These are phyloP conservation scores for Parasteatoda tepidariorum DNA, from an alignment of 1,140 invertebrate genomes.

Conservation along the genomic window DNA sequence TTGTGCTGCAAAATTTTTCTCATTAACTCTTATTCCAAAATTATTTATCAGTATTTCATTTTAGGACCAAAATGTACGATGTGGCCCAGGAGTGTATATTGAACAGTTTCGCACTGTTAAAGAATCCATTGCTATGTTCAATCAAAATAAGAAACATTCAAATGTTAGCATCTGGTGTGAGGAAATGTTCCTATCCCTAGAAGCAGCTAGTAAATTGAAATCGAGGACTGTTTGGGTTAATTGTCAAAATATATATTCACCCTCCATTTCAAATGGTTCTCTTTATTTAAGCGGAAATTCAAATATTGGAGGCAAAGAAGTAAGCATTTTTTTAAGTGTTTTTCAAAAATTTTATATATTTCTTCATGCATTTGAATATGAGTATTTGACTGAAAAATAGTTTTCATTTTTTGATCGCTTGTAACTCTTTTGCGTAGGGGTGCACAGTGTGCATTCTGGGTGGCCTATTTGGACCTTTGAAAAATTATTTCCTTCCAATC, in stretches of 20 bases:
- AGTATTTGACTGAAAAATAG: no score
- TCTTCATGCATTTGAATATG: no score
- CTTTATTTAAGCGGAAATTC: constrained; percentile 71
- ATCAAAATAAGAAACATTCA: constrained; percentile 72
- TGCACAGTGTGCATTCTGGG: no score
- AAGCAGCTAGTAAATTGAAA: constrained; percentile 71
- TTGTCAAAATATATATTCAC: constrained; percentile 71
- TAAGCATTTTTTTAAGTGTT: no score
- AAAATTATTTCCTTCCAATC: no score
- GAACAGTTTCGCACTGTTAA: constrained; percentile 74
- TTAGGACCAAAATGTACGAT: background rate
- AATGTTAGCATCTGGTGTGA: constrained; percentile 74
- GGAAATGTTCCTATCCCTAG: constrained; percentile 72
- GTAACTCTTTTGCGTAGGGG: no score
- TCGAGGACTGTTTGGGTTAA: constrained; percentile 75
- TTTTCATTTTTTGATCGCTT: no score
- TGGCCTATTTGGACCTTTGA: no score
- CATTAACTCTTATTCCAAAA: no score
- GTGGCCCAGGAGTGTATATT: constrained; percentile 70
- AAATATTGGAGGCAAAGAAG: constrained; percentile 68
- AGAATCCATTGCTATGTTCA: constrained; percentile 73
- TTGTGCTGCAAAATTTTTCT: no score
- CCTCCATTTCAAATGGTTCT: constrained; percentile 71
- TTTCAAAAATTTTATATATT: no score
- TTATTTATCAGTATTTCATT: no score